Conservation (phyloP, 2,797 vertebrate species). For the Channa striata region DNA sequence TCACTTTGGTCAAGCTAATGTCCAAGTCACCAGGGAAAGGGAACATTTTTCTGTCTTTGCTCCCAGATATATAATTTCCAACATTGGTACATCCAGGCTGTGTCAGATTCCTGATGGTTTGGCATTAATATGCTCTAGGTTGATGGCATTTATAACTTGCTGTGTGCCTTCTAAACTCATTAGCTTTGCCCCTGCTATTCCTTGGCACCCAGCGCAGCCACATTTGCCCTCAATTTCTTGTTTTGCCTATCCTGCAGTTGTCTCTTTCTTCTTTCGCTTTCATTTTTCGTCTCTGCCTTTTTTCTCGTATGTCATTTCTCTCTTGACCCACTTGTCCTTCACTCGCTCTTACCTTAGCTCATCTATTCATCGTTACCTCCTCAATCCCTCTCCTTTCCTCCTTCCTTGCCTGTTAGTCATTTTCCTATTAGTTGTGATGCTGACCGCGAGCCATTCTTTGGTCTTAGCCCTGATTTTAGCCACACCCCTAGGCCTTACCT, state of each 20-base stretch:
- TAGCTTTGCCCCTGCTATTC: slow-evolving; percentile 24
- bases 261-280: slow-evolving; percentile 36
- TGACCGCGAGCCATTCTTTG: slow-evolving; percentile 93
- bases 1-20: slow-evolving; percentile 14
- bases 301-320: slow-evolving; percentile 59
- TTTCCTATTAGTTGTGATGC: slow-evolving; percentile 88
- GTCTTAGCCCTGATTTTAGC: slow-evolving; percentile 90
- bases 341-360: slow-evolving; percentile 75
- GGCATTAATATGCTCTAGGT: slow-evolving; percentile 14
- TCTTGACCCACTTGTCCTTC: slow-evolving; percentile 78
- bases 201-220: slow-evolving; percentile 16
- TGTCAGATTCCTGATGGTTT: slow-evolving; percentile 16
- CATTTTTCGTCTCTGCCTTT: slow-evolving; percentile 48
- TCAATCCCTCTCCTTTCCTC: slow-evolving; percentile 89
- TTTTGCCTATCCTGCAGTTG: slow-evolving; percentile 9
- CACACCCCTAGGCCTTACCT: slow-evolving; percentile 92
- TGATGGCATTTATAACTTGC: slow-evolving; percentile 29
- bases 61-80: slow-evolving; percentile 1
- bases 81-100: slow-evolving; percentile 10
- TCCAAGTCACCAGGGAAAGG: slow-evolving; percentile 30
- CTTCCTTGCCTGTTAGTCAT: slow-evolving; percentile 91
- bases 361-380: slow-evolving; percentile 84
- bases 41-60: slow-evolving; percentile 1
- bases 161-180: slow-evolving; percentile 36
- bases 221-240: slow-evolving; percentile 32